phyloP scores from a whole-genome alignment of 1,140 invertebrate species.

The Patella vulgata region DNA sequence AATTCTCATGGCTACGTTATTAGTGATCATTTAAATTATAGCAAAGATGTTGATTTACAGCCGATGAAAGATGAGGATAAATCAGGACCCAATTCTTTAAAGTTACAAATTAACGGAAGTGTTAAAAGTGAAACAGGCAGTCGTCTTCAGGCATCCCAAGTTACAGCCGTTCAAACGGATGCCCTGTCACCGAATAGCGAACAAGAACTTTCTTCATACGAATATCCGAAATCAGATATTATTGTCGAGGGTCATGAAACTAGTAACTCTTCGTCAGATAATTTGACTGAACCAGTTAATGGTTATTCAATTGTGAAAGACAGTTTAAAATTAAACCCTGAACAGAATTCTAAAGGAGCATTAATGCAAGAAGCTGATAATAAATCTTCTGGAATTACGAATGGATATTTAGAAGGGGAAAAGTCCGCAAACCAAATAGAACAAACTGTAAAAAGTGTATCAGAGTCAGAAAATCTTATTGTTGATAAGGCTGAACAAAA shows the following conservation, averaged over 20 bases:
- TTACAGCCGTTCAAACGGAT: slow-evolving; percentile 34
- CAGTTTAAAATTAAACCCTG: background rate
- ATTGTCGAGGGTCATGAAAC: slow-evolving; percentile 33
- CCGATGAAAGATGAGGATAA: too few species aligned
- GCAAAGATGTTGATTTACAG: too few species aligned
- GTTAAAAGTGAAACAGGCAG: background rate
- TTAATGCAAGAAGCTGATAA: too few species aligned
- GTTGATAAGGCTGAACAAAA: background rate
- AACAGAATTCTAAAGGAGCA: background rate
- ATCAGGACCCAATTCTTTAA: too few species aligned
- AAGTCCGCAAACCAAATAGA: background rate
- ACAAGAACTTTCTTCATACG: slow-evolving; percentile 23
- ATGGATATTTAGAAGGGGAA: background rate
- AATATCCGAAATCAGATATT: slow-evolving; percentile 34
- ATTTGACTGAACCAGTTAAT: slow-evolving; percentile 8
- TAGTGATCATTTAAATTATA: too few species aligned
- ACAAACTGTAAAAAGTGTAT: background rate
- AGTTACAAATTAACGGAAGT: too few species aligned
- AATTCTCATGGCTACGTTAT: too few species aligned
- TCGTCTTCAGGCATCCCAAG: slow-evolving; percentile 29
- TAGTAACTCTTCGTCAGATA: background rate
- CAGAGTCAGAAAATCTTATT: background rate
- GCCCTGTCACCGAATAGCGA: slow-evolving; percentile 31
- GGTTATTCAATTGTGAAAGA: slow-evolving; percentile 5
- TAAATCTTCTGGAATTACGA: background rate